Base-by-base conservation (phyloP, 2,888 invertebrate genomes). In the Conchocele bisecta region DNA sequence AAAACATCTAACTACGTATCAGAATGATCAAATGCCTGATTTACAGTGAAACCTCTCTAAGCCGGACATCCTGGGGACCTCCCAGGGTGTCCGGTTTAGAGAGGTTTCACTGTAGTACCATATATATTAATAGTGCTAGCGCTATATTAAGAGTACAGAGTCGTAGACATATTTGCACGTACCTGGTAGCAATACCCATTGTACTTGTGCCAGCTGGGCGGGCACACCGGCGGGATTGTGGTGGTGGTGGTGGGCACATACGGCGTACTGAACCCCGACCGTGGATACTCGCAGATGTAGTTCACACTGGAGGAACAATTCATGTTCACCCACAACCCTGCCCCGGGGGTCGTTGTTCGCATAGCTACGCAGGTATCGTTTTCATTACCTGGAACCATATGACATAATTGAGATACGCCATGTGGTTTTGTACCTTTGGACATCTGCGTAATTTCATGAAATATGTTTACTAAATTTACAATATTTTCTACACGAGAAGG, bases 311-410 rank as follows among this genome's bases (percentile, higher is more conserved):
- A 35, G 3, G 63, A 42, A 53, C 87, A 87, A 22, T 73, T 53
- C 3, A 69, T 24, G 41, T 80, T 79, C 29, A 75, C 50, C 87
- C 86, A 87, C 26, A 83, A 46, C 13, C 87, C 87, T 5, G 81
- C 59, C 7, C 66, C 60, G 6, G 84, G 85, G 20, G 61, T 67
- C 3, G 42, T 35, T 6, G 83, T 75, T 17, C 70, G 50, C 77
- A 86, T 83, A 9, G 80, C 77, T 3, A 86, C 75, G 68, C 87
- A 87, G 1, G 71, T 79, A 33, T 68, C 75, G 6, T 64, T 68
- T 61, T 85, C 83, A 53, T 82, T 80, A 4, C 82, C 84, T 83
- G 61, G n/a, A n/a, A n/a, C n/a, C n/a, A n/a, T n/a, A n/a, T n/a
- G n/a, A n/a, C n/a, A n/a, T n/a, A n/a, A n/a, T n/a, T n/a, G n/a